Percentiles rank a stretch among this genome's conserved stretches.
Conservation (phyloP, 2,797 vertebrate species). For the Rhinatrema bivittatum region DNA sequence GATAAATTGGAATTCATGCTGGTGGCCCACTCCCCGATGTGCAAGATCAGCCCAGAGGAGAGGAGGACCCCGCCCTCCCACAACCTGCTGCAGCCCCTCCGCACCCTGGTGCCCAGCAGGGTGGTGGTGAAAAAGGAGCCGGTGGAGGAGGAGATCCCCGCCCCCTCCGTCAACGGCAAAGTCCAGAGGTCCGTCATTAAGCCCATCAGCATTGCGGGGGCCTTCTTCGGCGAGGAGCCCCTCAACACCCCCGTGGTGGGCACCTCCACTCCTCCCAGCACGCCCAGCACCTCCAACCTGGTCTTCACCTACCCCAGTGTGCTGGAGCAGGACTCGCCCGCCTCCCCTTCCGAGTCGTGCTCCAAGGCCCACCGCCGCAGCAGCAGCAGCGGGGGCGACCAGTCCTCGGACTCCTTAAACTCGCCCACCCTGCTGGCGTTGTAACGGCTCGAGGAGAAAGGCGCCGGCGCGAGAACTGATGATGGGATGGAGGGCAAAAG, state of each 20-base stretch:
- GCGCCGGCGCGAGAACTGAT: not conserved
- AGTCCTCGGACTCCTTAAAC: constrained; percentile 98
- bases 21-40: constrained; percentile 90
- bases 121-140: constrained; percentile 95
- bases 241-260: constrained; percentile 96
- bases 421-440: constrained; percentile 93
- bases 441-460: too few relatives aligned
- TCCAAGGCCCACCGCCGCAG: constrained; percentile 97
- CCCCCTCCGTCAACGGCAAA: constrained; percentile 56
- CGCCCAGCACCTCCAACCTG: constrained; percentile 82
- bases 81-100: constrained; percentile 64
- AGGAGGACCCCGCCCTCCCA: constrained; percentile 66
- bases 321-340: constrained; percentile 92
- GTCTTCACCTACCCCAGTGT: constrained; percentile 97
- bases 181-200: constrained; percentile 93
- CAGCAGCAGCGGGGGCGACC: constrained; percentile 97
- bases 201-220: constrained; percentile 86
- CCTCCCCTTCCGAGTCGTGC: constrained; percentile 93
- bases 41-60: constrained; percentile 86
- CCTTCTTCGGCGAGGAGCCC: constrained; percentile 87
- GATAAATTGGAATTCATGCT: constrained; percentile 98
- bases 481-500: constrained; percentile 1
- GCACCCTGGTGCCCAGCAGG: constrained; percentile 52
- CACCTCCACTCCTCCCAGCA: constrained; percentile 88
- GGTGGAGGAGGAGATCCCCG: constrained; percentile 63